Percentiles rank a stretch among this genome's conserved stretches.
Conservation (phyloP, 1,140 invertebrate genomes). For the Campodea augens region DNA sequence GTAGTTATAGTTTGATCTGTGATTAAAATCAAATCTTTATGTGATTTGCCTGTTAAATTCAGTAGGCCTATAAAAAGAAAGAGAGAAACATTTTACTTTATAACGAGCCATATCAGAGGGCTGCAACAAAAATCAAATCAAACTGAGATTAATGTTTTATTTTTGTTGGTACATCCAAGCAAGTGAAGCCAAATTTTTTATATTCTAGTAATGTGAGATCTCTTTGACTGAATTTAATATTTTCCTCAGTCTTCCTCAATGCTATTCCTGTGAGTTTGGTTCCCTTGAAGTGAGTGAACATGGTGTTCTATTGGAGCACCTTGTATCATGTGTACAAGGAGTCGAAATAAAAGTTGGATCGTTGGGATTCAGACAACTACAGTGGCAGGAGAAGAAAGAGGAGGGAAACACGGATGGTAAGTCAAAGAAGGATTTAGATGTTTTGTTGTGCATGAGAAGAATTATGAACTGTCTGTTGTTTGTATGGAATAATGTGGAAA, state of each 20-base stretch:
- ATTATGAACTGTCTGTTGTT: no score
- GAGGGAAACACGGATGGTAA: not conserved
- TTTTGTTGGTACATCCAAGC: no score
- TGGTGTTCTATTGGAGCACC: conserved; percentile 66
- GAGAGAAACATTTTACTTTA: no score
- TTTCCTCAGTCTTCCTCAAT: conserved; percentile 44
- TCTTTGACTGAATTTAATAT: conserved; percentile 7
- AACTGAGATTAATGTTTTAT: conserved; percentile 9
- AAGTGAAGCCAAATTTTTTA: no score
- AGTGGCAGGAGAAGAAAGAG: conserved; percentile 7
- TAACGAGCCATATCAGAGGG: no score
- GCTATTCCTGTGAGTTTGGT: conserved; percentile 51
- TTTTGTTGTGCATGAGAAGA: no score
- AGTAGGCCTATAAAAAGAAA: no score
- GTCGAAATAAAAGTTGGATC: conserved; percentile 37
- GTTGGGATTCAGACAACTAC: conserved; percentile 15
- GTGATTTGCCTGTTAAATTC: no score
- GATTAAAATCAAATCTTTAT: no score
- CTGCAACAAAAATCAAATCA: not conserved
- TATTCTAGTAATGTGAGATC: not conserved
- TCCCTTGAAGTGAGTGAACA: conserved; percentile 31
- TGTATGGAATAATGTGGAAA: no score
- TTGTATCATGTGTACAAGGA: conserved; percentile 61
- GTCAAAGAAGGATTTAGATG: no score
- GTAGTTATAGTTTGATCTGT: no score